Base-by-base conservation (phyloP, 2,113 vertebrate species). In the Xyliphius kryptos region DNA sequence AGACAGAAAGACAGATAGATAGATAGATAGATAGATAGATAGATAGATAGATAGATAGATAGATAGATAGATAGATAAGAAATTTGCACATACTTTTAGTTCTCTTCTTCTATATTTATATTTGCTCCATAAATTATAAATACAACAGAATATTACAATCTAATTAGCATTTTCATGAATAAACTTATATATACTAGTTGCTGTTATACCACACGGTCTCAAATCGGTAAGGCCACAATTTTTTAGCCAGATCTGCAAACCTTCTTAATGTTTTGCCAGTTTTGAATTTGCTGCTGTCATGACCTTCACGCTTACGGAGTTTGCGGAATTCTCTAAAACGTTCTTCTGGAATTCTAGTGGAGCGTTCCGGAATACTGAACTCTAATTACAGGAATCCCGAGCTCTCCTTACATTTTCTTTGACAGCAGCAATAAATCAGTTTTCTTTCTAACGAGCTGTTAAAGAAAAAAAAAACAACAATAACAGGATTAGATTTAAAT, bases 391-490 rank as follows among this genome's bases (percentile, higher is more conserved):
- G 56, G 56, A 58, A 58, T 58, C 40, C 56, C 40, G 20, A 44
- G 56, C 56, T 58, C 56, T 58, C 20, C 13, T 58, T 58, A 15
- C 56, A 44, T 44, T 58, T 44, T 44, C 40, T 44, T 10, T 58
- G 56, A 58, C 56, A 58, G 56, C 56, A 21, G 56, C 40, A 58
- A 58, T 58, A 58, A 58, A 58, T 58, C 56, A 58, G 56, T 9
- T 21, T 57, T 8, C 55, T 43, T 43, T 43, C 38, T 57, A 57
- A 57, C 19, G 38, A 57, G 55, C 55, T 57, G 38, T 22, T 41
- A 4, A 20, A 2, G 38, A 57, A 22, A 21, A 57, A 21, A 58
- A 41, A 37, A 3, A 47, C 1, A n/a, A 47, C 17, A 43, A 22
- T 19, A 43, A 26, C 56, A 26, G 37, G 54, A 56, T 56, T 56